These are phyloP conservation scores for Koerneria pararmatus DNA, from an alignment of 2,888 invertebrate species.

Conservation along the genomic window DNA sequence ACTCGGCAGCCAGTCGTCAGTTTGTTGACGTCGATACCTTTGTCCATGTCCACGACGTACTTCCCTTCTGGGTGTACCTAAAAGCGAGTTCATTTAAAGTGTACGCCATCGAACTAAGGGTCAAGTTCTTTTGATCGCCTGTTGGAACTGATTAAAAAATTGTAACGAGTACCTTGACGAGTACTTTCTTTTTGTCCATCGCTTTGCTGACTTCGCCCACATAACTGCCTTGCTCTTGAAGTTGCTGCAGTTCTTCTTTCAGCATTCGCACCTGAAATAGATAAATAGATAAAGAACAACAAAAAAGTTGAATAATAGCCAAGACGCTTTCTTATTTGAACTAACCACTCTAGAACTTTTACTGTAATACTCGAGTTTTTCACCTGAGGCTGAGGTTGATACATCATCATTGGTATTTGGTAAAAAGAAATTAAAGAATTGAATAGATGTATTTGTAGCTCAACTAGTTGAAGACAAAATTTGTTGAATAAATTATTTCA, in stretches of 20 bases:
- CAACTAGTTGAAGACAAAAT: neutral
- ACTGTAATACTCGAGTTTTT: no score
- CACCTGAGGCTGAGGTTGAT: no score
- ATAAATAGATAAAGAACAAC: neutral
- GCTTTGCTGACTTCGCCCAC: constrained; percentile 99
- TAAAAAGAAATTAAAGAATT: no score
- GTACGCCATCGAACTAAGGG: neutral
- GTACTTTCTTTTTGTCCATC: constrained; percentile 99
- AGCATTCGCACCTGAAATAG: constrained; percentile 80
- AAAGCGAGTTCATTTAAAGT: constrained; percentile 19
- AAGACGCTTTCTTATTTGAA: no score
- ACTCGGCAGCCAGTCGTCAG: constrained; percentile 96
- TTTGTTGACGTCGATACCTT: constrained; percentile 95
- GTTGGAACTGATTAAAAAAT: constrained; percentile 2
- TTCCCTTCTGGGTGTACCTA: constrained; percentile 96
- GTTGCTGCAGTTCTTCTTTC: constrained; percentile 88
- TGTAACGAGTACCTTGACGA: constrained; percentile 73
- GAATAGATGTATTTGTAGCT: no score
- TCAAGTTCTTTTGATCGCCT: neutral
- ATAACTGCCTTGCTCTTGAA: constrained; percentile 94
- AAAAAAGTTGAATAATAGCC: no score
- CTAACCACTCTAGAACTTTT: no score
- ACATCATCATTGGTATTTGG: no score
- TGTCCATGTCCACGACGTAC: constrained; percentile 97
- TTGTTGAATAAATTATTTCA: neutral